Evolutionary conservation across 2,888 invertebrate species (phyloP).

Genomic region (Icerya purchasi): DNA sequence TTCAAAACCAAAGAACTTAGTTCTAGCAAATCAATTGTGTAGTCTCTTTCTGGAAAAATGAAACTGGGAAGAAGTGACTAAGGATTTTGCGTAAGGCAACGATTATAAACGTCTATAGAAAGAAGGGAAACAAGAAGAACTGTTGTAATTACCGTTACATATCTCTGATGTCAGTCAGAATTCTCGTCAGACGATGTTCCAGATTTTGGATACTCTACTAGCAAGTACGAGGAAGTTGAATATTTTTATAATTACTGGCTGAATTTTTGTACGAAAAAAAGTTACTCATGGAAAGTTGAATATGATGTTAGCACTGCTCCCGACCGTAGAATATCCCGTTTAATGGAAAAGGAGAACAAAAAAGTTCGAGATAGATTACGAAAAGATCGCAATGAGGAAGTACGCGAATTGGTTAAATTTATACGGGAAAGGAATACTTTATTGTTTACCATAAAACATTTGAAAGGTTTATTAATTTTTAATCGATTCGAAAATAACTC

Average conservation of each 20-base stretch:
- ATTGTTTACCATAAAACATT: too few species aligned
- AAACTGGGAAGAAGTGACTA: too few species aligned
- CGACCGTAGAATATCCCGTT: slow-evolving; percentile 51
- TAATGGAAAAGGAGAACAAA: slow-evolving; percentile 90
- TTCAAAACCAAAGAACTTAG: too few species aligned
- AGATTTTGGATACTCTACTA: slow-evolving; percentile 56
- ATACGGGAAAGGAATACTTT: slow-evolving; percentile 88
- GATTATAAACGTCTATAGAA: too few species aligned
- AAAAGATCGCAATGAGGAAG: slow-evolving; percentile 84
- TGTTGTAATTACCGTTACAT: too few species aligned
- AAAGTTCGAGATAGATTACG: slow-evolving; percentile 75
- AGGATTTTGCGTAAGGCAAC: too few species aligned
- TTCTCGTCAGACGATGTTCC: slow-evolving; percentile 56
- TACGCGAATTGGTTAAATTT: slow-evolving; percentile 74
- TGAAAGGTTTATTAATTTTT: too few species aligned
- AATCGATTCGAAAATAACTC: too few species aligned
- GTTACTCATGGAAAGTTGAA: slow-evolving; percentile 74
- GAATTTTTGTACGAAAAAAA: slow-evolving; percentile 73
- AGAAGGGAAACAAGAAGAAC: too few species aligned
- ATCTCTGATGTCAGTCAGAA: too few species aligned
- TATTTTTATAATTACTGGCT: slow-evolving; percentile 90
- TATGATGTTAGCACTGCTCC: slow-evolving; percentile 71
- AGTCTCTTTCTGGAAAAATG: too few species aligned
- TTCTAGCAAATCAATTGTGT: too few species aligned
- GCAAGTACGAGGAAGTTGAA: slow-evolving; percentile 61